Base-by-base conservation (phyloP, 2,797 vertebrate genomes). In the Neomorphus geoffroyi region DNA sequence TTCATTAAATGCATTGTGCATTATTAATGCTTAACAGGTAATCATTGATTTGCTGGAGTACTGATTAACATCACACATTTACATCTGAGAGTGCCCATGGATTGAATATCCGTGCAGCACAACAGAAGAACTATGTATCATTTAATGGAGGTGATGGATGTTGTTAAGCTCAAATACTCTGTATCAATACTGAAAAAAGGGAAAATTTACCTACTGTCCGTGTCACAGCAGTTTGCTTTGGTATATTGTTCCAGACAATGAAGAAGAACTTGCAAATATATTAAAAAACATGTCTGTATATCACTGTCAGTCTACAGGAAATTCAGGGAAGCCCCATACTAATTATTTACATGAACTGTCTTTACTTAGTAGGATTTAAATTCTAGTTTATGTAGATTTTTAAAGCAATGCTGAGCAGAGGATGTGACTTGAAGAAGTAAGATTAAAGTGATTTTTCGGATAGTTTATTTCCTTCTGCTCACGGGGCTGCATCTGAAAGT, bases 1-100 rank as follows among this genome's bases (percentile, higher is more conserved):
- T 97, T 90, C 56, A 70, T 96, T 94, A 94, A 81, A 43, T 64
- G 18, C 37, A 39, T 35, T 86, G 28, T 94, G n/a, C 30, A 69
- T 95, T 91, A 50, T 93, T 90, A 93, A 81, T 51, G 24, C 22
- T 94, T 91, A 85, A 54, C 43, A 94, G 50, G 21, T 80, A 88
- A 27, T 26, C 32, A 77, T 64, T 75, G 56, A 60, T 48, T 80
- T 83, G 24, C 71, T 67, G 33, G 60, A 78, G 17, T 62, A 35
- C 33, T 94, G 82, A 94, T 69, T 91, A 91, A 39, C n/a, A 66
- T 57, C 22, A 43, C n/a, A 60, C 4, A 18, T 72, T 65, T 80
- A 67, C 88, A 85, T 83, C 24, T 81, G 61, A 80, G 27, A 66
- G 13, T 33, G 33, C n/a, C 82, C 82, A 46, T 43, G 32, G 58